Conservation (phyloP, 2,797 vertebrate species). For the Chelon labrosus region DNA sequence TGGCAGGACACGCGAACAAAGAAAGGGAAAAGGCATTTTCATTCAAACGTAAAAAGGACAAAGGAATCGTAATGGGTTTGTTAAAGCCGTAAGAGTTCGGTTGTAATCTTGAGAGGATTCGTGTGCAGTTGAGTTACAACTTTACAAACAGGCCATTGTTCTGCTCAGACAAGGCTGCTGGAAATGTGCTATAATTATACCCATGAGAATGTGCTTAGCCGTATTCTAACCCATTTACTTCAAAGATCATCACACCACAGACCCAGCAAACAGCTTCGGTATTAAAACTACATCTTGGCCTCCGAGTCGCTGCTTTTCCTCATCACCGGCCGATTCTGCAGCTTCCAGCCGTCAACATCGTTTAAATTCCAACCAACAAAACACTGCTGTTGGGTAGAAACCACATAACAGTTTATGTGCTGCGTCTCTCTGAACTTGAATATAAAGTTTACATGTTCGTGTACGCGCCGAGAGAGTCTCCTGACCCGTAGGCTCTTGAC, state of each 20-base stretch:
- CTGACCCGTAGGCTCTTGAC: constrained; percentile 31
- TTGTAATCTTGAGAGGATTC: constrained; percentile 60
- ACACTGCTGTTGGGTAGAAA: constrained; percentile 41
- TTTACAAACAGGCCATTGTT: constrained; percentile 70
- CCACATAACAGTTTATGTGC: constrained; percentile 13
- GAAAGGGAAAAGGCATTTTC: constrained; percentile 11
- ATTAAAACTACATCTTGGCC: constrained; percentile 65
- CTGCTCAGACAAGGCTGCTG: constrained; percentile 58
- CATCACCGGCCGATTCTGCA: constrained; percentile 29
- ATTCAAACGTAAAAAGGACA: constrained; percentile 23
- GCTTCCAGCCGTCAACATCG: constrained; percentile 48
- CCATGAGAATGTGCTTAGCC: constrained; percentile 66
- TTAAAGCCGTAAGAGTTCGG: constrained; percentile 45
- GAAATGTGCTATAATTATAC: constrained; percentile 64
- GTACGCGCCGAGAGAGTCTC: constrained; percentile 19
- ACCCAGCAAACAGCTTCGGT: constrained; percentile 63
- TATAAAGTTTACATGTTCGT: constrained; percentile 46
- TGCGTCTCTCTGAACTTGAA: constrained; percentile 32
- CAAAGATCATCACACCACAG: constrained; percentile 71
- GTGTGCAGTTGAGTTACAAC: constrained; percentile 62
- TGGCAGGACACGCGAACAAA: neutral
- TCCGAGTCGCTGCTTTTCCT: constrained; percentile 25
- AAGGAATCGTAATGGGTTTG: constrained; percentile 34
- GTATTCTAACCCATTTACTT: constrained; percentile 62
- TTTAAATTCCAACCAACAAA: constrained; percentile 51